A percentile compares a stretch with the other conserved stretches of the same genome.
These are phyloP conservation scores for Anniella stebbinsi DNA, from an alignment of 2,797 vertebrate species.

Conservation along the genomic window DNA sequence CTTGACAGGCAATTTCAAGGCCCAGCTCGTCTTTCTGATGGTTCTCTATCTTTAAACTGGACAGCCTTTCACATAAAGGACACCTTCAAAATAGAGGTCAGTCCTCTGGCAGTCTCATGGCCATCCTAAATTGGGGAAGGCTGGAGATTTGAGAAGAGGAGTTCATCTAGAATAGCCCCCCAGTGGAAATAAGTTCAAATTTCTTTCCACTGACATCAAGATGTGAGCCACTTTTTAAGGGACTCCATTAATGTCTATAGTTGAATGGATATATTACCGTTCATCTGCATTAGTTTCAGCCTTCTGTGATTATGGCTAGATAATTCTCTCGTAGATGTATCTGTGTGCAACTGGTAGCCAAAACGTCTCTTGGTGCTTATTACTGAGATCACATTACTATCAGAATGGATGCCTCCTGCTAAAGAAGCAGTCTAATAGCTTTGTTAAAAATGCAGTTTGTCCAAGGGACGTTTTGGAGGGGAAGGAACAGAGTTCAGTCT, in stretches of 20 bases:
- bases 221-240: conserved; percentile 48
- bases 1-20: too few relatives aligned
- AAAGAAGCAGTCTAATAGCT: conserved; percentile 42
- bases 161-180: conserved; percentile 17
- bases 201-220: background rate
- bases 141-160: background rate
- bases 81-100: too few relatives aligned
- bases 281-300: conserved; percentile 46
- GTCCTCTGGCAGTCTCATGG: too few relatives aligned
- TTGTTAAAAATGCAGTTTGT: conserved; percentile 38
- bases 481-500: conserved; percentile 12
- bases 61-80: too few relatives aligned
- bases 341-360: conserved; percentile 47
- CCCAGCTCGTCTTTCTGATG: too few relatives aligned
- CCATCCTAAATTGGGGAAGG: too few relatives aligned
- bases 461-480: conserved; percentile 10
- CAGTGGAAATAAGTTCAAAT: background rate
- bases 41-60: too few relatives aligned
- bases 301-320: conserved; percentile 37
- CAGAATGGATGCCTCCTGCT: conserved; percentile 33
- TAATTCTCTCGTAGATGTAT: conserved; percentile 3
- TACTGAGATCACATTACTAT: conserved; percentile 52
- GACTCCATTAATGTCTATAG: conserved; percentile 48
- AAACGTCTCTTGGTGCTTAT: conserved; percentile 36
- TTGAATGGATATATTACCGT: conserved; percentile 54